A percentile compares a stretch with the other conserved stretches of the same genome.
Evolutionary conservation across 2,888 invertebrate species (phyloP).

Genomic region (Cylloceria caligata): DNA sequence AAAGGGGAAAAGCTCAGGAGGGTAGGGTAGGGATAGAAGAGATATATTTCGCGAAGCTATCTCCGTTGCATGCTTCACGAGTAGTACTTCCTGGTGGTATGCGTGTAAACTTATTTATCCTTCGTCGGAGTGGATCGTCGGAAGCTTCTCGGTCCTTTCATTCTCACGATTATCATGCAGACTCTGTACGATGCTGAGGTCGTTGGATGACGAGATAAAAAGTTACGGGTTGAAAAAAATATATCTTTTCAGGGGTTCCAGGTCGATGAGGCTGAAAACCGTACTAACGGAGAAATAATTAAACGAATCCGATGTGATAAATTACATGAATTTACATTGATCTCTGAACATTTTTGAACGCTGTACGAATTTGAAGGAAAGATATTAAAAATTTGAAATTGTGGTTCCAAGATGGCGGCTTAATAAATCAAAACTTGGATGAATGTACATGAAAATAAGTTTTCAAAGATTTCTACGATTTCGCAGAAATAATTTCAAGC

Average conservation of each 20-base stretch:
- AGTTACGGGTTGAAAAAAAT: neutral
- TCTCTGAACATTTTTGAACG: neutral
- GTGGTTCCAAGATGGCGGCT: neutral
- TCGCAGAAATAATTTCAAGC: too few species aligned
- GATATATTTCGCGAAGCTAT: neutral
- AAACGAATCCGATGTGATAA: neutral
- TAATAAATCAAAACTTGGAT: neutral
- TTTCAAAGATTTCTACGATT: too few species aligned
- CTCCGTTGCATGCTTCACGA: neutral
- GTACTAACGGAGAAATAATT: neutral
- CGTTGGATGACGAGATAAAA: slow-evolving; percentile 22
- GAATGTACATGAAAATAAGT: neutral
- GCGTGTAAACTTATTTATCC: slow-evolving; percentile 28
- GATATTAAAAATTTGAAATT: neutral
- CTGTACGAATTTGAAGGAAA: neutral
- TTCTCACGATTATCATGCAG: slow-evolving; percentile 37
- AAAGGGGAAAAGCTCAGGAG: slow-evolving; percentile 2
- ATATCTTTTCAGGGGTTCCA: slow-evolving; percentile 5
- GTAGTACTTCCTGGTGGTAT: slow-evolving; percentile 5
- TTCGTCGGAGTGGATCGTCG: slow-evolving; percentile 8
- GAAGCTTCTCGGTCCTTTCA: neutral
- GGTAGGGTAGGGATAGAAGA: too few species aligned
- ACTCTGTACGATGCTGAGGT: slow-evolving; percentile 31
- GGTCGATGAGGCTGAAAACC: neutral
- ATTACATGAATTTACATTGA: neutral